Evolutionary conservation across 2,888 invertebrate genomes (phyloP), one percentile per base, ranked within the genome.

Genomic region (Troilus luridus): DNA sequence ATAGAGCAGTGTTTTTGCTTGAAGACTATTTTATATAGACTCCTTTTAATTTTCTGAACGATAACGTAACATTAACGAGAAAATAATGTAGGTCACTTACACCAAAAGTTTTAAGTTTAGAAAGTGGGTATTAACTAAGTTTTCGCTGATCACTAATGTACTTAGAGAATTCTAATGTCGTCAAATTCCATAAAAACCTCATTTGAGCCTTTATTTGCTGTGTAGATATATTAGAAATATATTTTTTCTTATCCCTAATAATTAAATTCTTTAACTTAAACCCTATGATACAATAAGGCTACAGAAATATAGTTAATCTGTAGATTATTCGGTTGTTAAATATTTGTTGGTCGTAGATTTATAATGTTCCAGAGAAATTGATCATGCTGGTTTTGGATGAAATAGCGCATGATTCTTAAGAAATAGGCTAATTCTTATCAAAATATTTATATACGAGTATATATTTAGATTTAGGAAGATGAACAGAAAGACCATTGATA

Each of bases 131-230:
- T 85, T 85, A 85, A 56, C 56, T 58, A 85, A 58, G 85, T 85
- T 85, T 54, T 9, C 41, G 11, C 81, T 85, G n/a, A 85, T 85
- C 85, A 56, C 12, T 81, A 12, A 21, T 12, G 85, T 85, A 21
- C 56, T n/a, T n/a, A n/a, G n/a, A 85, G 56, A 54, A 10, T 11
- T 9, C 24, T 14, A 6, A 24, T 19, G 56, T 58, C 41, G 72
- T 85, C 85, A 56, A 85, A 85, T 56, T 56, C 85, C n/a, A 56
- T n/a, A 85, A 56, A 85, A 85, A 85, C 72, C 41, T 17, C 27
- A 77, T 27, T 77, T 19, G 14, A 77, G 41, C 72, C 41, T 77
- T 77, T 21, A 17, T 8, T 27, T 8, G 17, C 72, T 41, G 17
- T 0, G 14, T 17, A 27, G 72, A 17, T 77, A 41, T 41, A 19